Evolutionary conservation across 1,140 invertebrate species (phyloP).

Genomic region (Drosophila carrolli): DNA sequence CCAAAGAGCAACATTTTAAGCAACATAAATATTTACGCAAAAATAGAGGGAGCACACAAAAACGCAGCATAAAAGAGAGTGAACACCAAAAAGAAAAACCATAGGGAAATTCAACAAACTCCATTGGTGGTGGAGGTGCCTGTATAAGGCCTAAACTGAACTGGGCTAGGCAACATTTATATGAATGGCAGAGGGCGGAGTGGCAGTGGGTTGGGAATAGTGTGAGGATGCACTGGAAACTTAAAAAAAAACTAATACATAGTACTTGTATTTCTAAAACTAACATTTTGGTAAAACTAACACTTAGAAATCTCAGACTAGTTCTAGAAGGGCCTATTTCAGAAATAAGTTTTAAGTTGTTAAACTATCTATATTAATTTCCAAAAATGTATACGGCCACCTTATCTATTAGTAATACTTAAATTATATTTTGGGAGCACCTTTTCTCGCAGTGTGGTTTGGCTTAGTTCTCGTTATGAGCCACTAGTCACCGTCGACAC

Average conservation of each 20-base stretch:
- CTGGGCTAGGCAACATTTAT: constrained; percentile 35
- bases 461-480: constrained; percentile 51
- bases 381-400: no score
- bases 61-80: constrained; percentile 35
- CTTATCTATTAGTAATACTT: no score
- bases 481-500: constrained; percentile 50
- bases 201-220: constrained; percentile 4
- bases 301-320: no score
- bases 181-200: constrained; percentile 18
- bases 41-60: background rate
- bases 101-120: constrained; percentile 23
- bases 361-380: no score
- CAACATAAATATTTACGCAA: constrained; percentile 48
- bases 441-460: constrained; percentile 12
- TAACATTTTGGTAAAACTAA: no score
- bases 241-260: no score
- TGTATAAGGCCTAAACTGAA: constrained; percentile 18
- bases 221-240: constrained; percentile 7
- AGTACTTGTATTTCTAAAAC: no score
- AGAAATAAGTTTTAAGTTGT: no score
- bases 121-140: constrained; percentile 9
- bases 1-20: constrained; percentile 48
- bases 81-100: constrained; percentile 37
- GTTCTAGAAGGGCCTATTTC: no score
- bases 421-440: no score